Base-by-base conservation (phyloP, 1,140 invertebrate genomes). In the Lordiphosa clarofinis region DNA sequence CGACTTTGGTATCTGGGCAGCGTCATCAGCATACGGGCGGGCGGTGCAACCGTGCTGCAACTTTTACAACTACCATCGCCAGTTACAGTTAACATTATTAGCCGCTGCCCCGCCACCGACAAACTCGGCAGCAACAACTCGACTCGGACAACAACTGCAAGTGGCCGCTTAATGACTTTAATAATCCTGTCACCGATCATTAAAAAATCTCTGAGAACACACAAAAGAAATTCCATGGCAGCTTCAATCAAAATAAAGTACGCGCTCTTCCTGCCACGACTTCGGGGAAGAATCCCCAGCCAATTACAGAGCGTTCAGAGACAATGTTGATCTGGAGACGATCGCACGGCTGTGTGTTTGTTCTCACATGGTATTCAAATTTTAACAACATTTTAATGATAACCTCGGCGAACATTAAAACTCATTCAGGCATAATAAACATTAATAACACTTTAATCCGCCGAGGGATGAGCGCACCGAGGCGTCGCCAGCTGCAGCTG, bases 311-410 rank as follows among this genome's bases (percentile, higher is more conserved):
- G 28, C 28, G 28, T 31, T 31, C 28, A 56, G 42, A 57, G 56
- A 76, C 60, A 59, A 39, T 71, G 69, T 54, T 62, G 53, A 13
- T 47, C 43, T 59, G 62, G 56, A 59, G 55, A 54, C 40, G 47
- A 52, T 63, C 40, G 21, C 19, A 24, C 15, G 61, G 35, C 33
- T 49, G 38, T 60, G 38, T 60, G 60, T 65, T 65, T 73, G 60
- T 58, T 79, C 78, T 84, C 73, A 78, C 64, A 61, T 84, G 79
- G 73, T 86, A 86, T 86, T 86, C 79, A 86, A 86, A 87, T 87
- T 82, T 86, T 86, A 86, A 87, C 82, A 86, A 78, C 82, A 76
- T 82, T 86, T 86, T 86, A 86, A 86, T 86, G 82, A 86, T 87
- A 73, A 81, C 75, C 78, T 86, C 75, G 65, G 56, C 73, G 72